A percentile compares a stretch with the other conserved stretches of the same genome.
These are phyloP conservation scores for Stictocephala bisonia DNA, from an alignment of 2,888 invertebrate genomes.

Conservation along the genomic window DNA sequence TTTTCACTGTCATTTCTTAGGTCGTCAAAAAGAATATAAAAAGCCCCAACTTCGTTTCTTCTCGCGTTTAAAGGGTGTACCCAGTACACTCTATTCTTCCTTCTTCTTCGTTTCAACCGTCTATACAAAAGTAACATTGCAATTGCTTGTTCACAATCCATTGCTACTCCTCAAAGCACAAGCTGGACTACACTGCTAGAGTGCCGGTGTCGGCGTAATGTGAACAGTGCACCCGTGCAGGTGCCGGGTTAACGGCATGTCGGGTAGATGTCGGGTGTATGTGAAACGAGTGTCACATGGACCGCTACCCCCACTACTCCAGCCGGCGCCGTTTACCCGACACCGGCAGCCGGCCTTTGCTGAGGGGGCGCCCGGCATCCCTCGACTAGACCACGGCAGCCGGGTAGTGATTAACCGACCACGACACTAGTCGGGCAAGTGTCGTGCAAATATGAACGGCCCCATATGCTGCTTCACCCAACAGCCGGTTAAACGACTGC, in stretches of 20 bases:
- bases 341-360: conserved; percentile 23
- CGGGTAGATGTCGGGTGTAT: conserved; percentile 1
- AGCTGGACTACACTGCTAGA: neutral
- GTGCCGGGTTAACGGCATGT: neutral
- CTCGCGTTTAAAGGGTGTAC: too few species aligned
- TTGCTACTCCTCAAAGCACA: neutral
- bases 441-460: conserved; percentile 27
- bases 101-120: too few species aligned
- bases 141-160: neutral
- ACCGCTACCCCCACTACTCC: conserved; percentile 14
- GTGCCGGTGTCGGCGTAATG: neutral
- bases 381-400: conserved; percentile 26
- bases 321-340: conserved; percentile 29
- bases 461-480: conserved; percentile 18
- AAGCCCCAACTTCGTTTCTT: too few species aligned
- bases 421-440: conserved; percentile 33
- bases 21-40: too few species aligned
- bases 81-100: too few species aligned
- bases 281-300: conserved; percentile 25
- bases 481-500: neutral
- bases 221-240: neutral
- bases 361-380: conserved; percentile 24
- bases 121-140: neutral
- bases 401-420: conserved; percentile 18
- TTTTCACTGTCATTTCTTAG: too few species aligned